phyloP scores from a whole-genome alignment of 2,888 invertebrate genomes.

The Leptinotarsa rubiginosa region DNA sequence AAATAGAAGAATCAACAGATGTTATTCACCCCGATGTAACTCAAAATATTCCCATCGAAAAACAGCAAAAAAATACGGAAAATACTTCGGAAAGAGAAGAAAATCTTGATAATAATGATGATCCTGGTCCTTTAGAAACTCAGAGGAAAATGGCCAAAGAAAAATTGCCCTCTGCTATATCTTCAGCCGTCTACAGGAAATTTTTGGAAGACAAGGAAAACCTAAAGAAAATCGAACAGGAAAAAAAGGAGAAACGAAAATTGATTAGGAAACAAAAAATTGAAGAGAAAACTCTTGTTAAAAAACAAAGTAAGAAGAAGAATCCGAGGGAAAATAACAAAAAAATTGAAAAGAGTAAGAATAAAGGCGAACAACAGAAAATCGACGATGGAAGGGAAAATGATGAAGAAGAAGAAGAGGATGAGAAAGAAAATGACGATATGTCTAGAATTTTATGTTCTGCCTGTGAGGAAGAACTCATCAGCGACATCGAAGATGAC shows the following conservation, averaged over 20 bases:
- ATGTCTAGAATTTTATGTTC: conserved; percentile 20
- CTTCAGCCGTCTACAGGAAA: conserved; percentile 1
- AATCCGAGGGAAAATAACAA: not conserved
- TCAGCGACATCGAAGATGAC: conserved; percentile 33
- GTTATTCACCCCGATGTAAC: conserved; percentile 1
- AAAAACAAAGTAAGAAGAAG: conserved; percentile 3
- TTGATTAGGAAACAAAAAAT: conserved; percentile 2
- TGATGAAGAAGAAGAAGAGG: not conserved
- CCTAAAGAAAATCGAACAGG: conserved; percentile 15
- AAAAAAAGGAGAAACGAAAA: conserved; percentile 16
- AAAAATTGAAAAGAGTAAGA: not conserved
- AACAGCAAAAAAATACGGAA: not conserved
- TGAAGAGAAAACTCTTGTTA: conserved; percentile 3
- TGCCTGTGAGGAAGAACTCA: conserved; percentile 23
- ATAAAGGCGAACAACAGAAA: not conserved
- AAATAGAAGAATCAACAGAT: not conserved
- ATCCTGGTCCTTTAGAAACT: conserved; percentile 11
- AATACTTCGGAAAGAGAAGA: not conserved
- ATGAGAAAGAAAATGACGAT: not conserved
- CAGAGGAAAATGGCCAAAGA: conserved; percentile 18
- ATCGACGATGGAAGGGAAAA: not conserved
- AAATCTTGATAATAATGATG: not conserved
- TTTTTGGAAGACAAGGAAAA: conserved; percentile 13
- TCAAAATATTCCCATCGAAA: not conserved
- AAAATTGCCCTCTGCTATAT: conserved; percentile 20